These are phyloP conservation scores for Phalloptychus januarius DNA, from an alignment of 2,797 vertebrate genomes.

Conservation along the genomic window DNA sequence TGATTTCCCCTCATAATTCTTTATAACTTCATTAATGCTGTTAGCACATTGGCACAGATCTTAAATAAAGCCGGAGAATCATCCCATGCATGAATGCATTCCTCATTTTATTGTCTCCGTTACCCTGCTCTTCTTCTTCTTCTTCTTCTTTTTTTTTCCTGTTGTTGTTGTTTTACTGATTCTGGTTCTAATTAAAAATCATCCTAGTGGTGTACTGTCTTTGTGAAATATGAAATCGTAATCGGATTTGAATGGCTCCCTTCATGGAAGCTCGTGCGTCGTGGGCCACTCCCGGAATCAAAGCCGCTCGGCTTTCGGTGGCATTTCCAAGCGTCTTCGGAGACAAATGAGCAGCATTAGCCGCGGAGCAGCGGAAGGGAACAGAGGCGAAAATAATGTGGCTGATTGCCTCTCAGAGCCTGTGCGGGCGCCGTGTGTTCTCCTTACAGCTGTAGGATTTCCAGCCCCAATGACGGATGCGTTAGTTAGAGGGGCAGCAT, in stretches of 20 bases:
- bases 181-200: slow-evolving; percentile 85
- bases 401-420: slow-evolving; percentile 63
- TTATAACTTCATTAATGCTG: slow-evolving; percentile 98
- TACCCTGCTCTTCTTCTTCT: slow-evolving; percentile 63
- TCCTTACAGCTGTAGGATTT: slow-evolving; percentile 68
- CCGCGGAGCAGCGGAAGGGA: slow-evolving; percentile 61
- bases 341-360: slow-evolving; percentile 73
- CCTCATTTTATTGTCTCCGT: slow-evolving; percentile 81
- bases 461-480: slow-evolving; percentile 75
- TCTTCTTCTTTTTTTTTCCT: neutral
- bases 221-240: slow-evolving; percentile 81
- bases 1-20: slow-evolving; percentile 99
- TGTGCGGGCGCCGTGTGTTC: slow-evolving; percentile 39
- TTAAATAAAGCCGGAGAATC: slow-evolving; percentile 84
- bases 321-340: slow-evolving; percentile 50
- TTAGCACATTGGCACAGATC: slow-evolving; percentile 89
- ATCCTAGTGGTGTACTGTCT: slow-evolving; percentile 76
- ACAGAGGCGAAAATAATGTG: slow-evolving; percentile 62
- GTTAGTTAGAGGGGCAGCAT: slow-evolving; percentile 80
- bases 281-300: slow-evolving; percentile 59
- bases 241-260: slow-evolving; percentile 74
- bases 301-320: slow-evolving; percentile 65
- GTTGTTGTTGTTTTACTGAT: slow-evolving; percentile 64
- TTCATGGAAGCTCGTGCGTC: slow-evolving; percentile 59
- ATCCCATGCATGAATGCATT: slow-evolving; percentile 79